phyloP scores from a whole-genome alignment of 2,113 vertebrate genomes.

The Murina feae region DNA sequence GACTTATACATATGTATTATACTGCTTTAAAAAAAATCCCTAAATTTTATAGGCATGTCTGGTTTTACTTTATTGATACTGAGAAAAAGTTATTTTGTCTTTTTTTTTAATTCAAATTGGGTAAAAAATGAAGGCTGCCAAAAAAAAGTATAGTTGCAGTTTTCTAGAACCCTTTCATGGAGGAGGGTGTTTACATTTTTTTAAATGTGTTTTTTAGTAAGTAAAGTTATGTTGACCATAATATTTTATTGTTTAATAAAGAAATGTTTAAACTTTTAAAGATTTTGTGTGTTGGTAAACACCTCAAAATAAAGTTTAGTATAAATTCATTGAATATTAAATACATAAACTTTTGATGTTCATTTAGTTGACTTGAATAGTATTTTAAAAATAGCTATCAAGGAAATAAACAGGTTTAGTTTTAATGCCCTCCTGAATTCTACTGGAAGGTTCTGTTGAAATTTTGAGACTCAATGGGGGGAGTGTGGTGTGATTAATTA shows the following conservation, averaged over 20 bases:
- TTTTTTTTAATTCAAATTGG: background rate
- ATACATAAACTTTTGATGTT: background rate
- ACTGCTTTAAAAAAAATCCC: too few species aligned
- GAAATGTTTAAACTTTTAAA: background rate
- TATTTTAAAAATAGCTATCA: background rate
- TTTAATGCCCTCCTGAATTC: background rate
- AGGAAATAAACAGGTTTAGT: background rate
- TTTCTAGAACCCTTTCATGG: constrained; percentile 1
- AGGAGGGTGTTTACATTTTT: background rate
- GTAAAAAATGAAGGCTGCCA: background rate
- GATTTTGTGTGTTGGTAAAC: background rate
- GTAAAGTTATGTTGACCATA: background rate
- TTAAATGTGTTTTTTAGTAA: background rate
- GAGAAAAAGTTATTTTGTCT: background rate
- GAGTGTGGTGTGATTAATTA: background rate
- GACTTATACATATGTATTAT: background rate
- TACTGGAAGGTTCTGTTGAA: background rate
- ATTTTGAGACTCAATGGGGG: background rate
- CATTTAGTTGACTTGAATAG: background rate
- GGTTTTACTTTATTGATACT: background rate
- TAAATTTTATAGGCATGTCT: background rate
- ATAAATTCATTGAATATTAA: background rate
- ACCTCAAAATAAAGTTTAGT: background rate
- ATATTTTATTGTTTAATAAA: background rate
- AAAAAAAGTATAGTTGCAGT: constrained; percentile 17